Base-by-base conservation (phyloP, 2,888 invertebrate genomes). In the Drosophila stalkeri region DNA sequence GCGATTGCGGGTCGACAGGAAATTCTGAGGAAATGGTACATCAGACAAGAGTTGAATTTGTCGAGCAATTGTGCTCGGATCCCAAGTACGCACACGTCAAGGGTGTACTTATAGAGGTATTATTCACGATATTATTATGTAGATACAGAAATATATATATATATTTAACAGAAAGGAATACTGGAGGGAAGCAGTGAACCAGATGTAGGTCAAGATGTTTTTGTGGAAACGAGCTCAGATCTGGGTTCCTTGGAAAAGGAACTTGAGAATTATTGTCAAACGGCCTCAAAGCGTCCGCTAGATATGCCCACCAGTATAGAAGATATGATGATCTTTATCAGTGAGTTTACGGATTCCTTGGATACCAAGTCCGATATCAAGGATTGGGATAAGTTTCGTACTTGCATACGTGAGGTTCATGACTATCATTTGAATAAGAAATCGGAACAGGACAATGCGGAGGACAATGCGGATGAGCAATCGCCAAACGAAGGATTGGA, bases 351-450 rank as follows among this genome's bases (percentile, higher is more conserved):
- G 0, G 27, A 35, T 1, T 18, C 46, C 2, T 35, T 86, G 2
- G 79, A 79, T 5, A 47, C 0, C 6, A 49, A 76, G 14, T 27
- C 59, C 0, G 33, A 64, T 0, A 39, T n/a, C 6, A 74, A 55
- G 7, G 61, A 83, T 51, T 86, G 83, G 86, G 14, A 44, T 3
- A 39, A 57, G 0, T 80, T 86, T 12, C 74, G 65, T 1, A 9
- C 23, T 2, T 82, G 72, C 37, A 51, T 83, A 33, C 37, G 57
- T 2, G 69, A 81, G 23, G 62, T 83, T n/a, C 74, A 81, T 20
- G n/a, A 37, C n/a, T 57, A 64, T 44, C 86, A 76, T 39, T 46
- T 67, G 1, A 64, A 18, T 5, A 9, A 51, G 3, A 16, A 18
- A 12, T 0, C 23, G 16, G 12, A 52, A 1, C 11, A 23, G 16